Evolutionary conservation across 2,888 invertebrate genomes (phyloP).

Genomic region (Apeira syringaria): DNA sequence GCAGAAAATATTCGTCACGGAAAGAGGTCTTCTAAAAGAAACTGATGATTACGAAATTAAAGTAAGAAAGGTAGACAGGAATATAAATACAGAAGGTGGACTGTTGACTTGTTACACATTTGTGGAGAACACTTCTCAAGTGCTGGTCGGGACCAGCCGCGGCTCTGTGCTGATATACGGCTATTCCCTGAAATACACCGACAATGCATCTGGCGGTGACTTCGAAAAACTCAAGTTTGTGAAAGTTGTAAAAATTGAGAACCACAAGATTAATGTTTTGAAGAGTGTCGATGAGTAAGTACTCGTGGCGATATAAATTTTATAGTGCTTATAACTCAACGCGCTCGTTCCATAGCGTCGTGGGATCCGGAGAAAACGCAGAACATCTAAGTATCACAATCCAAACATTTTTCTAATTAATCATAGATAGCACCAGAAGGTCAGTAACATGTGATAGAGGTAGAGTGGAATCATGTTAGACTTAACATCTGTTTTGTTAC

Average conservation of each 20-base stretch:
- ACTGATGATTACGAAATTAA: slow-evolving; percentile 61
- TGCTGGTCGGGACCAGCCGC: slow-evolving; percentile 72
- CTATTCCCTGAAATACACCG: slow-evolving; percentile 66
- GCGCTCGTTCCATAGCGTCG: too few species aligned
- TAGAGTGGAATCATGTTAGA: too few species aligned
- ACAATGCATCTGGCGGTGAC: slow-evolving; percentile 45
- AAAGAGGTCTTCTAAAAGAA: slow-evolving; percentile 58
- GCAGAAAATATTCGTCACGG: slow-evolving; percentile 61
- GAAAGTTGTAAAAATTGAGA: slow-evolving; percentile 74
- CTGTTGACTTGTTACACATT: slow-evolving; percentile 78
- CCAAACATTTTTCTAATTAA: too few species aligned
- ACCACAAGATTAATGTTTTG: slow-evolving; percentile 69
- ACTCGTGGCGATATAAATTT: background rate
- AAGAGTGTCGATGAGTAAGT: slow-evolving; percentile 78
- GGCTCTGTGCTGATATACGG: slow-evolving; percentile 80
- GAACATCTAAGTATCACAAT: too few species aligned
- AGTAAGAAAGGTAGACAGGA: slow-evolving; percentile 46
- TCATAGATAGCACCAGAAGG: too few species aligned
- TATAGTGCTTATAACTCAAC: too few species aligned
- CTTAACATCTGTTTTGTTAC: too few species aligned
- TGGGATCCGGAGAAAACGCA: too few species aligned
- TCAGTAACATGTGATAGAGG: too few species aligned
- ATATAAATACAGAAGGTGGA: slow-evolving; percentile 57
- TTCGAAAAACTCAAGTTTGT: slow-evolving; percentile 66
- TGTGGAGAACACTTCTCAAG: slow-evolving; percentile 70